Base-by-base conservation (phyloP, 2,888 invertebrate species). In the Pterostichus niger region DNA sequence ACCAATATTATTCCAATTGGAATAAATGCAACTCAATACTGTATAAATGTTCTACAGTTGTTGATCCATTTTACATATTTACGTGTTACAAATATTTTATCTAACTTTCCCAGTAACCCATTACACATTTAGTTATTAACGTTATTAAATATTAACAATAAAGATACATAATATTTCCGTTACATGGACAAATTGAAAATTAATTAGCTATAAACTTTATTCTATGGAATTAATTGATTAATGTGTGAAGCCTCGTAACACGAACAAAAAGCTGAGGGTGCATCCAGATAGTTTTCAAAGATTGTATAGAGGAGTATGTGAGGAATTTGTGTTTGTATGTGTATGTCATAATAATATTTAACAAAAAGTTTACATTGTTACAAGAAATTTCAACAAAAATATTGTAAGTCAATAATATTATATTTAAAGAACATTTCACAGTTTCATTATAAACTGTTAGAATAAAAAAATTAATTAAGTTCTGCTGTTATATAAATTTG, bases 51-150 rank as follows among this genome's bases (percentile, higher is more conserved):
- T 64, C n/a, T 31, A n/a, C 35, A 64, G n/a, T 64, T 64, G n/a
- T 64, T 64, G 64, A 33, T 64, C 33, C 35, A 33, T 64, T 64
- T 64, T 64, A 64, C 64, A 13, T 35, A 64, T 64, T 64, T 31
- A 59, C 24, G 17, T 11, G 10, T 59, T 59, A 31, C 24, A 24
- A 24, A 24, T 59, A 17, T 59, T 59, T 15, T 59, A 40, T 59
- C 17, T 31, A 11, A 24, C 3, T 4, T 31, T 3, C 7, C 40
- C 40, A 24, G 24, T 2, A 24, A 2, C 3, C 3, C 24, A 24
- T 24, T 24, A 24, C 3, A 2, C 1, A 24, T 24, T 24, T 24
- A 24, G 24, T 24, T 24, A 31, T 24, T 59, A 59, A 59, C 17
- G 59, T 24, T 10, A 31, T 24, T 59, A 31, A 59, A 59, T 24